A percentile compares a stretch with the other conserved stretches of the same genome.
Conservation (phyloP, 2,888 invertebrate genomes). For the Mystacides longicornis region DNA sequence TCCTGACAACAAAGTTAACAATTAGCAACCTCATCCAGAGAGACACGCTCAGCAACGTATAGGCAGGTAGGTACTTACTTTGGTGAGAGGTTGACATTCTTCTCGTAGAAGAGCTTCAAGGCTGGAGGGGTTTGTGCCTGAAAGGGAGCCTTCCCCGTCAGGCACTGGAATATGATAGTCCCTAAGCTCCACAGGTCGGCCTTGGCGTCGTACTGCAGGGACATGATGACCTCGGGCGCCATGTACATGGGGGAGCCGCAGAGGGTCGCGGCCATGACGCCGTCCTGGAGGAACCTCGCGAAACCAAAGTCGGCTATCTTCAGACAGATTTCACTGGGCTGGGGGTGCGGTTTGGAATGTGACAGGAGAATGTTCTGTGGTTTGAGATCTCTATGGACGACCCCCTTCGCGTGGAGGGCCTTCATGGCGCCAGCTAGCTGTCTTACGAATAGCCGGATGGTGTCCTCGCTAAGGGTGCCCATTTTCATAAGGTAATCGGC, state of each 20-base stretch:
- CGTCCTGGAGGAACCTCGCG: constrained; percentile 95
- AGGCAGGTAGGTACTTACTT: constrained; percentile 53
- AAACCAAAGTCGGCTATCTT: constrained; percentile 99
- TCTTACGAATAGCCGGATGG: constrained; percentile 87
- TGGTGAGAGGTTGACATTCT: constrained; percentile 82
- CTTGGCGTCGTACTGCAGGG: constrained; percentile 95
- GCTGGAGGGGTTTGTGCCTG: constrained; percentile 97
- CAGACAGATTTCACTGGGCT: constrained; percentile 77
- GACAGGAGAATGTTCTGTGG: constrained; percentile 98
- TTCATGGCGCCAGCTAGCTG: constrained; percentile 98
- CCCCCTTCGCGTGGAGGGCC: constrained; percentile 93
- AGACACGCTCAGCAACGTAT: not conserved
- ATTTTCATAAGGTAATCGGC: constrained; percentile 94
- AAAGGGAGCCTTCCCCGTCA: constrained; percentile 98
- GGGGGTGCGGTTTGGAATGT: constrained; percentile 55
- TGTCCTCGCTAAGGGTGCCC: constrained; percentile 94
- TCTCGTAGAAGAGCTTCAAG: constrained; percentile 94
- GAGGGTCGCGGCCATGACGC: constrained; percentile 98
- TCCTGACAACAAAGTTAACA: constrained; percentile 54
- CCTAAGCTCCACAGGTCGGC: constrained; percentile 99
- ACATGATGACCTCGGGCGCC: constrained; percentile 99
- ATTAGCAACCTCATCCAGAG: not conserved
- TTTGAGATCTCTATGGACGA: constrained; percentile 98
- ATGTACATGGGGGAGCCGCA: constrained; percentile 99
- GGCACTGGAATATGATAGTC: constrained; percentile 96